These are phyloP conservation scores for Chaetophractus vellerosus DNA, from an alignment of 2,797 vertebrate genomes.

Conservation along the genomic window DNA sequence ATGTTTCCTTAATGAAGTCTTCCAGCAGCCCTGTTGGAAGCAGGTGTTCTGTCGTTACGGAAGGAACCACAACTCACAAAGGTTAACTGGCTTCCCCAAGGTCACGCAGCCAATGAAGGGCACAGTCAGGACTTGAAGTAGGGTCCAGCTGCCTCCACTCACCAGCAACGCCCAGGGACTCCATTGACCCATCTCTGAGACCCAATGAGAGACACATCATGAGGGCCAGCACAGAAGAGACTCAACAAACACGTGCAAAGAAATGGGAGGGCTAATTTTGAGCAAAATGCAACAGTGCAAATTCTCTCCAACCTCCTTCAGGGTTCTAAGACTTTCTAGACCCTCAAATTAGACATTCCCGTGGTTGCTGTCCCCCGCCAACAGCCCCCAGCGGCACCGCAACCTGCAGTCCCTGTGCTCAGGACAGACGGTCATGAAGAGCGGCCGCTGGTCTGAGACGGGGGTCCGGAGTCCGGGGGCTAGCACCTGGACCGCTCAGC, in stretches of 20 bases:
- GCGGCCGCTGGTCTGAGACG: not conserved
- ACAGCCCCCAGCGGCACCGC: not conserved
- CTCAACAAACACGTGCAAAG: too few relatives aligned
- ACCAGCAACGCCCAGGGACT: not conserved
- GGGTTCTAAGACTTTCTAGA: not conserved
- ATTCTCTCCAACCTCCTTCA: not conserved
- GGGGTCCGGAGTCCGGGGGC: too few relatives aligned
- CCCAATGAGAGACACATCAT: not conserved
- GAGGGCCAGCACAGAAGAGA: not conserved
- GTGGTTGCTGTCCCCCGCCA: too few relatives aligned
- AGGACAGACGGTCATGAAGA: constrained; percentile 51
- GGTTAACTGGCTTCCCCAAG: not conserved
- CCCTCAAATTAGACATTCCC: not conserved
- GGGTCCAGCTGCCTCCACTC: not conserved
- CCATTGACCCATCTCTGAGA: not conserved
- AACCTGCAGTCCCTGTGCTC: not conserved
- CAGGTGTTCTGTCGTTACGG: not conserved
- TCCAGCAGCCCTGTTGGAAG: not conserved
- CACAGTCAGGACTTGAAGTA: not conserved
- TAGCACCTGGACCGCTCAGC: not conserved
- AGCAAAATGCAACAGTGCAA: not conserved
- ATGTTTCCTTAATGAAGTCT: not conserved
- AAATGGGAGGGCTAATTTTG: not conserved
- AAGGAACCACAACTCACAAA: not conserved
- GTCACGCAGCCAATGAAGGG: not conserved